Base-by-base conservation (phyloP, 2,797 vertebrate species). In the Sebastes vulpes region DNA sequence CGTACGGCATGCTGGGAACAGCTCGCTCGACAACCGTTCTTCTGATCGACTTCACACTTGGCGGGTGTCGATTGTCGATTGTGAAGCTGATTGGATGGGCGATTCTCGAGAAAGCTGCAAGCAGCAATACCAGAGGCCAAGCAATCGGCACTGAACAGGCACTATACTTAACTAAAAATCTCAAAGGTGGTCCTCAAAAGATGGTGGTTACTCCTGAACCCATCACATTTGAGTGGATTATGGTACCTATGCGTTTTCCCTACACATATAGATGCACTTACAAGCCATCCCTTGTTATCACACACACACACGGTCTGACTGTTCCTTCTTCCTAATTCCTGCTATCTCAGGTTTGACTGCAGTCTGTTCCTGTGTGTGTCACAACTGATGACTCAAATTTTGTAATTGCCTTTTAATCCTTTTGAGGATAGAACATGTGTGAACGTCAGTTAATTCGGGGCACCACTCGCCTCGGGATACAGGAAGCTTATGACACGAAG, bases 361-460 rank as follows among this genome's bases (percentile, higher is more conserved):
- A 63, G 78, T 23, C 70, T 66, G 65, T 75, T 21, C 57, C 72
- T 52, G 72, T 66, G 77, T 61, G 76, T 75, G 88, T 72, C 85
- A 79, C 83, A 66, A 71, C 60, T 60, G 75, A 82, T 86, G 89
- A 88, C 79, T 92, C 84, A 90, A 81, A 83, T 76, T 77, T 81
- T 82, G 77, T 88, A 92, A 91, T 88, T 84, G 86, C 73, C 79
- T 91, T 83, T 85, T 90, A 85, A 91, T 89, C 85, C 83, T 79
- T 71, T 29, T 1, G 10, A 76, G 86, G 79, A 75, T 14, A 20
- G 85, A 82, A 75, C 71, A 52, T 56, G 88, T 75, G 84, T 91
- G 89, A 56, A 74, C 48, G 23, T 21, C 46, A 18, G 85, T 77
- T 87, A 67, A 87, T 77, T 85, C 31, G 6, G 82, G 66, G 68